phyloP scores from a whole-genome alignment of 2,888 invertebrate genomes.

The Electrophaes corylata region DNA sequence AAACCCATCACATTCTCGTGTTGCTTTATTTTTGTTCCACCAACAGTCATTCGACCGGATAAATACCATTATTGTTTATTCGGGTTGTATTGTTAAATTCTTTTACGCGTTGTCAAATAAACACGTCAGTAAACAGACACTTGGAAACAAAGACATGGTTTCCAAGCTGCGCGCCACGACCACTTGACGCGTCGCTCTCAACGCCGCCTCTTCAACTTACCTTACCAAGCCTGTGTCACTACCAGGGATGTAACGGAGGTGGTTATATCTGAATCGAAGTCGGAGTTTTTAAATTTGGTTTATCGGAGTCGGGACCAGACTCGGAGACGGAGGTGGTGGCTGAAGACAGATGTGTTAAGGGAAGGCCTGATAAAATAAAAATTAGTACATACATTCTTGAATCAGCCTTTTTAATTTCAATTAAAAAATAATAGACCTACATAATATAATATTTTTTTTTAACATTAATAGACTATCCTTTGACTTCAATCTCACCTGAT shows the following conservation, averaged over 20 bases:
- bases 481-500: too few species aligned
- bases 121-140: slow-evolving; percentile 54
- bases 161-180: slow-evolving; percentile 52
- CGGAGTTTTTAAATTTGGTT: neutral
- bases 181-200: slow-evolving; percentile 53
- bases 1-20: slow-evolving; percentile 16
- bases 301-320: too few species aligned
- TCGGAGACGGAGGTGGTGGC: too few species aligned
- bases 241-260: too few species aligned
- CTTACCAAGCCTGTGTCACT: slow-evolving; percentile 25
- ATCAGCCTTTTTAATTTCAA: too few species aligned
- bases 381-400: too few species aligned
- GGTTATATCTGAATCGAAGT: too few species aligned
- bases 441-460: too few species aligned
- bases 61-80: slow-evolving; percentile 37
- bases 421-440: too few species aligned
- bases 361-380: too few species aligned
- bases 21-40: slow-evolving; percentile 25
- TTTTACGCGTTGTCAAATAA: slow-evolving; percentile 54
- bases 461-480: too few species aligned
- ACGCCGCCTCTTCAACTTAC: slow-evolving; percentile 62
- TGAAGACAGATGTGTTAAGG: too few species aligned
- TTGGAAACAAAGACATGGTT: slow-evolving; percentile 64
- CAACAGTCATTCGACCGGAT: slow-evolving; percentile 29
- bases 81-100: slow-evolving; percentile 43